phyloP scores from a whole-genome alignment of 1,140 invertebrate genomes.

The Spodoptera litura region DNA sequence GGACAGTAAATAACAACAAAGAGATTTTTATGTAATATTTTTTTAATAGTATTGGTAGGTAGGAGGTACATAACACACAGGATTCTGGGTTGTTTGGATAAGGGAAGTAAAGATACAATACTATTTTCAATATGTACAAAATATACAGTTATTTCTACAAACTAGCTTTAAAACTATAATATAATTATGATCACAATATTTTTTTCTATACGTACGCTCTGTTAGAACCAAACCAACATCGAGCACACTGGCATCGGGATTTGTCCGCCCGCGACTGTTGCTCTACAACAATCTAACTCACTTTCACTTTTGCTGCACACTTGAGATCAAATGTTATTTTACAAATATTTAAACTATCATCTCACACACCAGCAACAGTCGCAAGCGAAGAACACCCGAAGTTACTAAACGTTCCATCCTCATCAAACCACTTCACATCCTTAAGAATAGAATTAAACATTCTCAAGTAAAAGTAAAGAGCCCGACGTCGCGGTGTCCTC shows the following conservation, averaged over 20 bases:
- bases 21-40: conserved; percentile 83
- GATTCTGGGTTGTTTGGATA: conserved; percentile 85
- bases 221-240: conserved; percentile 67
- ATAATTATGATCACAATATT: conserved; percentile 86
- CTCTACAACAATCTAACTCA: conserved; percentile 74
- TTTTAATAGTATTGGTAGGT: conserved; percentile 87
- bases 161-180: conserved; percentile 83
- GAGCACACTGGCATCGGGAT: conserved; percentile 56
- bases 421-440: conserved; percentile 41
- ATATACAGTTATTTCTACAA: conserved; percentile 86
- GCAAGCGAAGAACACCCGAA: conserved; percentile 56
- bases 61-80: conserved; percentile 87
- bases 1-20: conserved; percentile 65
- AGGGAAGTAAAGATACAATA: conserved; percentile 86
- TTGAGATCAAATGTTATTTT: conserved; percentile 86
- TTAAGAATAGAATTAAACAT: conserved; percentile 51
- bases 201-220: conserved; percentile 80
- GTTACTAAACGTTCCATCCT: conserved; percentile 53
- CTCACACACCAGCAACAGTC: conserved; percentile 77
- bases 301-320: conserved; percentile 84
- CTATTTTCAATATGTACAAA: conserved; percentile 87
- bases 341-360: conserved; percentile 82
- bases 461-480: conserved; percentile 5
- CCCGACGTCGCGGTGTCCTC: conserved; percentile 50
- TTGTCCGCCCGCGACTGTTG: conserved; percentile 65